A percentile compares a stretch with the other conserved stretches of the same genome.
Evolutionary conservation across 2,888 invertebrate genomes (phyloP).

Genomic region (Heliconius ethilla): DNA sequence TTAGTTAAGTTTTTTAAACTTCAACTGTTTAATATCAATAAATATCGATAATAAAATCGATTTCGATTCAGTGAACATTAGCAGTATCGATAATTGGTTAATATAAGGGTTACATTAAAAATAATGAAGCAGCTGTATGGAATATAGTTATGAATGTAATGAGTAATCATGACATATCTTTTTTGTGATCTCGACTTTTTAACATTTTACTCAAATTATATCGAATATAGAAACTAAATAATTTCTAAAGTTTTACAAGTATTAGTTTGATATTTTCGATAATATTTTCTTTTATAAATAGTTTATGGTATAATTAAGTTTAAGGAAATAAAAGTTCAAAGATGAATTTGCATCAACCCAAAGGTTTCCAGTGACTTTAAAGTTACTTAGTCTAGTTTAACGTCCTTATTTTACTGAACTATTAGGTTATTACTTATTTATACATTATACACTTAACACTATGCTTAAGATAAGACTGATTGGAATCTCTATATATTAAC

Average conservation of each 20-base stretch:
- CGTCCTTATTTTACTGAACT: constrained; percentile 25
- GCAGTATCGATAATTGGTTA: background rate
- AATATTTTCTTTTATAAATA: constrained; percentile 28
- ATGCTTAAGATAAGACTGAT: constrained; percentile 46
- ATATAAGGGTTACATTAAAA: background rate
- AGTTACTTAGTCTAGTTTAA: constrained; percentile 31
- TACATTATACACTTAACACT: constrained; percentile 11
- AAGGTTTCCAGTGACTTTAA: constrained; percentile 47
- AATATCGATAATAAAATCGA: background rate
- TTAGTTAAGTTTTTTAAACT: too few relatives aligned
- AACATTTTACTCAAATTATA: constrained; percentile 25
- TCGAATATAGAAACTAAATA: background rate
- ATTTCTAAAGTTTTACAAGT: background rate
- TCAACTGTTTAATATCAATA: background rate
- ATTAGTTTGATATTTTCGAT: constrained; percentile 32
- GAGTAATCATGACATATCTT: constrained; percentile 30
- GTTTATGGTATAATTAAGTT: constrained; percentile 46
- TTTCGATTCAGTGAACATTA: background rate
- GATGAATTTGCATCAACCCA: constrained; percentile 51
- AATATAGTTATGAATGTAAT: background rate
- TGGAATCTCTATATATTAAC: constrained; percentile 45
- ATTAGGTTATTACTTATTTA: constrained; percentile 3
- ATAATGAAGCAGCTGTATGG: background rate
- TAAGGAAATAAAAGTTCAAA: constrained; percentile 59
- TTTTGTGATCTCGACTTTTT: constrained; percentile 40